A percentile compares a stretch with the other conserved stretches of the same genome.
phyloP scores from a whole-genome alignment of 2,797 vertebrate genomes.

The Synanceia verrucosa region DNA sequence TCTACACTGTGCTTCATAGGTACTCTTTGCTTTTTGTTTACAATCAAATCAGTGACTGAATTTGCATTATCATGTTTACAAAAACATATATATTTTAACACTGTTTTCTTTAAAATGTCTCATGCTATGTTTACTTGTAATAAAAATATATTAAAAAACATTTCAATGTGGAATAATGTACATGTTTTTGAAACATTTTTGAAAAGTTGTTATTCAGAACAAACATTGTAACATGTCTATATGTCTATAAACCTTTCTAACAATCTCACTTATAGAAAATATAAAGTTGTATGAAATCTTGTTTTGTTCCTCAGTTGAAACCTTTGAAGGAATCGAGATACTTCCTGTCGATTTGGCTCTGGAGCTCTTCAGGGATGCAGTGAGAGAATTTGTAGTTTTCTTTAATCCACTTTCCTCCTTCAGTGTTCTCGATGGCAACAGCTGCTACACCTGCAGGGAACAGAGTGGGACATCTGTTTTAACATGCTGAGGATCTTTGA shows the following conservation, averaged over 20 bases:
- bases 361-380: conserved; percentile 83
- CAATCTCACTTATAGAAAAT: not conserved
- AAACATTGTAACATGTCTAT: too few species aligned
- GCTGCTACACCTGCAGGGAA: conserved; percentile 81
- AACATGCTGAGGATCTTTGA: not conserved
- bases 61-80: not conserved
- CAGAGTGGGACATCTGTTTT: not conserved
- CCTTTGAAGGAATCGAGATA: conserved; percentile 69
- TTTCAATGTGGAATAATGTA: not conserved
- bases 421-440: conserved; percentile 88
- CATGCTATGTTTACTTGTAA: conserved; percentile 3
- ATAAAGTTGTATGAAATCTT: not conserved
- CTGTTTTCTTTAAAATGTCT: not conserved
- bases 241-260: conserved; percentile 3
- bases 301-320: conserved; percentile 36
- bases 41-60: conserved; percentile 30
- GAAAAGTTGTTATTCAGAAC: too few species aligned
- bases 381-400: conserved; percentile 86
- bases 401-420: conserved; percentile 88
- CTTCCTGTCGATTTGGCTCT: conserved; percentile 81
- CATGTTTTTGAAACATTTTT: too few species aligned
- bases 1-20: conserved; percentile 14
- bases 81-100: conserved; percentile 1
- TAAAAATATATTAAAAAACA: not conserved
- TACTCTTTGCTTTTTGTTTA: conserved; percentile 18